Conservation (phyloP, 2,113 vertebrate species). For the Motacilla tschutschensis region DNA sequence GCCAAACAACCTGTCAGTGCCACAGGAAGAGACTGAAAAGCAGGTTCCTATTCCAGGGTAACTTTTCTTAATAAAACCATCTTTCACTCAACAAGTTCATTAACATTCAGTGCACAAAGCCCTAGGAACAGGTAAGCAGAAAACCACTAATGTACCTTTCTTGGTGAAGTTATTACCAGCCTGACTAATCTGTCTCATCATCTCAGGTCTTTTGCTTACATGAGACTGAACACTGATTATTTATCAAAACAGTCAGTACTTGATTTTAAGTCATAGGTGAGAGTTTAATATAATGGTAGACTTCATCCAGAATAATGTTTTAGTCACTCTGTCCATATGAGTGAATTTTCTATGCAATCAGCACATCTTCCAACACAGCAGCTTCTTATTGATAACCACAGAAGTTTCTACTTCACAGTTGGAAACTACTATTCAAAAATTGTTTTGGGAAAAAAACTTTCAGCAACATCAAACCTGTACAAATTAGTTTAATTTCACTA, state of each 20-base stretch:
- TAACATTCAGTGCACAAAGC: constrained; percentile 26
- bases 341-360: background rate
- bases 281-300: background rate
- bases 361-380: background rate
- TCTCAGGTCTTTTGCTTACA: background rate
- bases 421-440: background rate
- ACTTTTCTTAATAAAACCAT: background rate
- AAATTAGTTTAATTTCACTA: background rate
- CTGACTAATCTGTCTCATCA: background rate
- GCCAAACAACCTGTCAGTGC: background rate
- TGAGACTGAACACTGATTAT: background rate
- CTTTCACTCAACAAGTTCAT: constrained; percentile 10
- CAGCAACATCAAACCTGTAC: background rate
- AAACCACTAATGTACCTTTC: background rate
- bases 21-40: background rate
- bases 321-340: background rate
- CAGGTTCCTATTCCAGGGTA: background rate
- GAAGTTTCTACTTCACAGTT: background rate
- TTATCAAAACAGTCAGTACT: background rate
- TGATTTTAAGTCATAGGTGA: background rate
- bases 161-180: background rate
- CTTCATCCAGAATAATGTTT: background rate
- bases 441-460: background rate
- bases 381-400: background rate
- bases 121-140: background rate